phyloP scores from a whole-genome alignment of 2,113 vertebrate species.

The Labrus mixtus region DNA sequence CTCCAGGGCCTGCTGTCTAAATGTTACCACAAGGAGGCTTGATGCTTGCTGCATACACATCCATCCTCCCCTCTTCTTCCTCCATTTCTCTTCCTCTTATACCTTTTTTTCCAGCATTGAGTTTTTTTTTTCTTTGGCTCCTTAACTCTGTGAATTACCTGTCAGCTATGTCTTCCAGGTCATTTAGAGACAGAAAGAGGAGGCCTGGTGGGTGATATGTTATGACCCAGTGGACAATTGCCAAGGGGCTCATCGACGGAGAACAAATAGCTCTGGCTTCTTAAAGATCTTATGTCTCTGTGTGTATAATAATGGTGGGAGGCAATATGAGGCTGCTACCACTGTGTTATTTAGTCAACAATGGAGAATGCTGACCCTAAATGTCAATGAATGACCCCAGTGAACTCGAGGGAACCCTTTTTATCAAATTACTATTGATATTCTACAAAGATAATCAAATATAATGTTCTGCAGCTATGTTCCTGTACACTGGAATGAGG shows the following conservation, averaged over 20 bases:
- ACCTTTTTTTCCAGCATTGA: background rate
- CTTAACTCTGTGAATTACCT: constrained; percentile 50
- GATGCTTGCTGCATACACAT: constrained; percentile 34
- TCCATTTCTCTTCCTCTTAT: background rate
- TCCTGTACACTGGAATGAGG: background rate
- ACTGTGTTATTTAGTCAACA: constrained; percentile 3
- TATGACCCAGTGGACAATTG: constrained; percentile 53
- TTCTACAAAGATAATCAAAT: background rate
- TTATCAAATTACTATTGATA: constrained; percentile 24
- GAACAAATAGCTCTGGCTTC: constrained; percentile 57
- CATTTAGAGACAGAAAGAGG: constrained; percentile 59
- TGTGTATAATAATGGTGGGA: constrained; percentile 15
- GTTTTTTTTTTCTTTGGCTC: constrained; percentile 20
- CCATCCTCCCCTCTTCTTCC: constrained; percentile 7
- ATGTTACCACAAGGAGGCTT: constrained; percentile 71
- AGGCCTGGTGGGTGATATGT: constrained; percentile 41
- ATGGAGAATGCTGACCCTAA: constrained; percentile 35
- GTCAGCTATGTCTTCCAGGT: constrained; percentile 50
- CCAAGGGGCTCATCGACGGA: constrained; percentile 46
- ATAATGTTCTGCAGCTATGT: background rate
- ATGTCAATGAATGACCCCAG: constrained; percentile 18
- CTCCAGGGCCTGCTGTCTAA: constrained; percentile 73
- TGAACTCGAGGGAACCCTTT: constrained; percentile 27
- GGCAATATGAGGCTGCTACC: constrained; percentile 13
- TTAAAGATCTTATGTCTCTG: constrained; percentile 26